Evolutionary conservation across 2,888 invertebrate species (phyloP).

Genomic region (Cryptosula pallasiana): DNA sequence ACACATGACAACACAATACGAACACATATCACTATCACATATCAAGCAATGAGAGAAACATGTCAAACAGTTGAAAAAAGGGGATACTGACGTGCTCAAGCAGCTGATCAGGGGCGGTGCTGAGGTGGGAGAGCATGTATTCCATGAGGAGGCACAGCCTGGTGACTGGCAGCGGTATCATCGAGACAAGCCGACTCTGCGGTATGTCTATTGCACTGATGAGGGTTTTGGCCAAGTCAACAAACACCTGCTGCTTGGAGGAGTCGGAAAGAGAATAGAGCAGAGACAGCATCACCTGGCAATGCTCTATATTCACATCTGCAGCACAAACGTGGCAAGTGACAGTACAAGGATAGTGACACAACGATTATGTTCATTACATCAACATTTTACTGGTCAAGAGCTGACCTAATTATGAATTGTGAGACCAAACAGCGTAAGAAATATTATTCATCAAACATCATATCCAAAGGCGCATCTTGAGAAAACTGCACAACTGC

Average conservation of each 20-base stretch:
- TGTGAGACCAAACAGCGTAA: too few species aligned
- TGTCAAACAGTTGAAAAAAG: not conserved
- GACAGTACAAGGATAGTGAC: too few species aligned
- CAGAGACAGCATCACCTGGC: slow-evolving; percentile 82
- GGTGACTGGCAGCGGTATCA: slow-evolving; percentile 52
- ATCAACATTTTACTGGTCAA: too few species aligned
- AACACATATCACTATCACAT: too few species aligned
- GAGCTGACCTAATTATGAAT: too few species aligned
- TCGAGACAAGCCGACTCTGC: slow-evolving; percentile 35
- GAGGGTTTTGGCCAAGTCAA: slow-evolving; percentile 56
- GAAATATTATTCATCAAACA: too few species aligned
- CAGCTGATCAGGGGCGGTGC: slow-evolving; percentile 68
- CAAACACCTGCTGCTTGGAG: slow-evolving; percentile 90
- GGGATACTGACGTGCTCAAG: slow-evolving; percentile 41
- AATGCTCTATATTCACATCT: slow-evolving; percentile 92
- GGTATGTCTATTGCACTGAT: slow-evolving; percentile 34
- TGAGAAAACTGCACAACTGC: too few species aligned
- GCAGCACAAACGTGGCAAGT: too few species aligned
- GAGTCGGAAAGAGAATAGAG: slow-evolving; percentile 91
- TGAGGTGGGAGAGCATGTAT: slow-evolving; percentile 89
- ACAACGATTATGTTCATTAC: too few species aligned
- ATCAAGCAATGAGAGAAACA: too few species aligned
- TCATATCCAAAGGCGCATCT: too few species aligned
- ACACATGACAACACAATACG: too few species aligned
- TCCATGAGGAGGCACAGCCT: slow-evolving; percentile 80